These are phyloP conservation scores for Casuarius casuarius DNA, from an alignment of 2,113 vertebrate species.

Conservation along the genomic window DNA sequence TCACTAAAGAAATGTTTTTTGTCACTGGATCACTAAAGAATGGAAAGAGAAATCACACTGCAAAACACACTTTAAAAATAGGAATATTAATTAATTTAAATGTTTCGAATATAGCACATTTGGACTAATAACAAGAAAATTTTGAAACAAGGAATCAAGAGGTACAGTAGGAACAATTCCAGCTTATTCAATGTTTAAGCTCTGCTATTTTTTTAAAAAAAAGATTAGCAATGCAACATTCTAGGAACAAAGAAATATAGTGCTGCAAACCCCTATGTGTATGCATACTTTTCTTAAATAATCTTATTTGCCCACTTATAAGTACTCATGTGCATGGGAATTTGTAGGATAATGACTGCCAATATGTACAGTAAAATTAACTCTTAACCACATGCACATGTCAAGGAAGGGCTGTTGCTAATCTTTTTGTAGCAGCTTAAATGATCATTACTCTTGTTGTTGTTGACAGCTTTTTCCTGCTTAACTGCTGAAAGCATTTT, in stretches of 20 bases:
- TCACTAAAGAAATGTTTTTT: neutral
- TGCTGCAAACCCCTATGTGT: neutral
- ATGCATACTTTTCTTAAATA: neutral
- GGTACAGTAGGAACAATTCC: neutral
- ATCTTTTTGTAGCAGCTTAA: conserved; percentile 49
- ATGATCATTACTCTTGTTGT: conserved; percentile 34
- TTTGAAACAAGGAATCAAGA: neutral
- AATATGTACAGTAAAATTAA: conserved; percentile 6
- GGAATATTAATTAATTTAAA: neutral
- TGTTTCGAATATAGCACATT: neutral
- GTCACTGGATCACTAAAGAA: neutral
- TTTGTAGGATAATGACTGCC: neutral
- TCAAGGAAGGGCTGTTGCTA: conserved; percentile 6
- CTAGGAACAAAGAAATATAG: neutral
- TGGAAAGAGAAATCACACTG: neutral
- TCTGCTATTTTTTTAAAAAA: neutral
- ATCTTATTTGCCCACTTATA: neutral
- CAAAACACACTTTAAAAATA: neutral
- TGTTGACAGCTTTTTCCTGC: conserved; percentile 63
- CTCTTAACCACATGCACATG: conserved; percentile 33
- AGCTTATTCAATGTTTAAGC: neutral
- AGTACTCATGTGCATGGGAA: neutral
- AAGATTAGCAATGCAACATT: neutral
- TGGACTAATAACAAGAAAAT: neutral
- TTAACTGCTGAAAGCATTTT: conserved; percentile 42